Percentiles rank a stretch among this genome's conserved stretches.
phyloP scores from a whole-genome alignment of 2,797 vertebrate genomes.

The Sebastes minor region DNA sequence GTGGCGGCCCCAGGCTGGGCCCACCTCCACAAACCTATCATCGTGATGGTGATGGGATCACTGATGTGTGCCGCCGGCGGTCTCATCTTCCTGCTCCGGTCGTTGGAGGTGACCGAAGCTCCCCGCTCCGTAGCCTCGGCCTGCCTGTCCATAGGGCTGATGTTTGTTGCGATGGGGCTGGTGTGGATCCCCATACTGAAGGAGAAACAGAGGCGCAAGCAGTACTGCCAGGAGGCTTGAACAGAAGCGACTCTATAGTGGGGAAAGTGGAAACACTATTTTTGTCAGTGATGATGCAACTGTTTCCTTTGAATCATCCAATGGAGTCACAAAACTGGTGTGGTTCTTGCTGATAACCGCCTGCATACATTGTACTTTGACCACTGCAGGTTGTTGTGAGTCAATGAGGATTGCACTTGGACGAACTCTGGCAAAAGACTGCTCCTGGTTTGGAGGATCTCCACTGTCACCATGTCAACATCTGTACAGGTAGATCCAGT shows the following conservation, averaged over 20 bases:
- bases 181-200: constrained; percentile 77
- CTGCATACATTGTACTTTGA: constrained; percentile 68
- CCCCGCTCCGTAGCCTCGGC: constrained; percentile 58
- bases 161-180: constrained; percentile 56
- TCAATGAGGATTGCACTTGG: not conserved
- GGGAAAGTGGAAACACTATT: not conserved
- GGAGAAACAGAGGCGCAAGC: constrained; percentile 61
- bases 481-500: constrained; percentile 36
- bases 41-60: constrained; percentile 63
- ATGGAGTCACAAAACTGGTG: constrained; percentile 8
- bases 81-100: constrained; percentile 62
- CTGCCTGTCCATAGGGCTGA: constrained; percentile 71
- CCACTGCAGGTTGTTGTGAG: constrained; percentile 15
- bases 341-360: constrained; percentile 55
- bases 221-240: not conserved
- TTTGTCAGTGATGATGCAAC: constrained; percentile 15
- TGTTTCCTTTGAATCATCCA: constrained; percentile 3
- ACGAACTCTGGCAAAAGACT: not conserved
- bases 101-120: constrained; percentile 9
- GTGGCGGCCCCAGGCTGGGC: constrained; percentile 41
- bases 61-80: constrained; percentile 55
- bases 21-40: constrained; percentile 76
- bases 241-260: not conserved
- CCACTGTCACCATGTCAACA: constrained; percentile 54
- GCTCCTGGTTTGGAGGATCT: not conserved